These are phyloP conservation scores for Anthonomus grandis DNA, from an alignment of 1,140 invertebrate genomes.

Conservation along the genomic window DNA sequence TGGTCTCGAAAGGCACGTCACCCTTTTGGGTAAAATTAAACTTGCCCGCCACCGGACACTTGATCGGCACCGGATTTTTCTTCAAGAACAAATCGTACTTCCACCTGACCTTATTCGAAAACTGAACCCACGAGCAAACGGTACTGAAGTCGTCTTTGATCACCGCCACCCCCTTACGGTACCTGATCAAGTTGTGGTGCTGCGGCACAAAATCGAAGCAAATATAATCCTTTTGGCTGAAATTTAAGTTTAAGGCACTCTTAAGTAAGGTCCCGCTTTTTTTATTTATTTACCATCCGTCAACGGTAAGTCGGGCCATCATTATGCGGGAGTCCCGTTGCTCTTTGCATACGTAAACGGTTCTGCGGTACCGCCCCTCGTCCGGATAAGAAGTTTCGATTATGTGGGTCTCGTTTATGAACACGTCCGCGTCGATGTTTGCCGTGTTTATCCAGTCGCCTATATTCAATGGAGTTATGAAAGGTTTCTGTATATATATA, in stretches of 20 bases:
- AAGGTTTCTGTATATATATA: too few relatives aligned
- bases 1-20: constrained; percentile 83
- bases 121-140: constrained; percentile 92
- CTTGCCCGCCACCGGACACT: constrained; percentile 94
- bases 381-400: constrained; percentile 93
- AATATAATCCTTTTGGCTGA: constrained; percentile 93
- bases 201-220: constrained; percentile 95
- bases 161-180: constrained; percentile 84
- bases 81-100: constrained; percentile 86
- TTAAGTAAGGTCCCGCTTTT: not conserved
- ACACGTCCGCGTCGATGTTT: constrained; percentile 90
- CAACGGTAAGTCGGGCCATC: constrained; percentile 93
- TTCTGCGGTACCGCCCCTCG: constrained; percentile 78
- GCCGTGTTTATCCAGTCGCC: constrained; percentile 97
- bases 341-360: constrained; percentile 93
- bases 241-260: constrained; percentile 2
- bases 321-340: constrained; percentile 83
- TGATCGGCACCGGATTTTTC: constrained; percentile 86
- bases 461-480: constrained; percentile 1
- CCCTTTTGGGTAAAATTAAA: constrained; percentile 89
- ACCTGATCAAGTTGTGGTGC: constrained; percentile 93
- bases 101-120: constrained; percentile 80
- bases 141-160: constrained; percentile 88
- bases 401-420: constrained; percentile 94
- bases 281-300: constrained; percentile 75